Base-by-base conservation (phyloP, 1,140 invertebrate genomes). In the Panagrolaimus sp. region DNA sequence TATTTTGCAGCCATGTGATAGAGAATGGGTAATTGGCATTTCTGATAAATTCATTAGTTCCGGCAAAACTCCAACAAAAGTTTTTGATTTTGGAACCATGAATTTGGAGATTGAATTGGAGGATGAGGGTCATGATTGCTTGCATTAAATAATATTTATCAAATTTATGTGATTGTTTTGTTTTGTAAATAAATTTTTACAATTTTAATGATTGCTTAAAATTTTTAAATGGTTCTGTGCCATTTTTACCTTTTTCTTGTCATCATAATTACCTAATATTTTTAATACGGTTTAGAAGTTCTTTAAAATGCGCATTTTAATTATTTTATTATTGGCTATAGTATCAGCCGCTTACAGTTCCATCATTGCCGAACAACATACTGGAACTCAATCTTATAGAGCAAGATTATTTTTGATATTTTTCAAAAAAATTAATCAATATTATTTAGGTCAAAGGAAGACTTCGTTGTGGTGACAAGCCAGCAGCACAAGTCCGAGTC, bases 21-120 rank as follows among this genome's bases (percentile, higher is more conserved):
- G 80, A 32, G 82, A 82, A 74, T 82, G 80, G 68, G 24, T 69
- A 5, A 83, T 82, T 66, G 66, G 78, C 24, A 79, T 82, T 64
- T 82, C 80, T 14, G 69, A 78, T 58, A 82, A 82, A 66, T 82
- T 83, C 72, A 82, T 82, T 52, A 48, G 63, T 28, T 43, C 17
- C 58, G 24, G 26, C 32, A 12, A 15, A 43, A 26, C 17, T 5
- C 28, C 9, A 17, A 43, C n/a, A 63, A 14, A n/a, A 43, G 45
- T 28, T 15, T 21, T 69, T 24, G 44, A 38, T 63, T 32, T 62
- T 70, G 43, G 38, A 48, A 48, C 15, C 9, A 26, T 76, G 45
- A 62, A 73, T 58, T 58, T 80, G 70, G 80, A 81, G 68, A 71
- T 80, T 26, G 81, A 82, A 69, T 58, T 82, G 38, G 80, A 82